Conservation (phyloP, 2,113 vertebrate genomes). For the Saguinus midas region DNA sequence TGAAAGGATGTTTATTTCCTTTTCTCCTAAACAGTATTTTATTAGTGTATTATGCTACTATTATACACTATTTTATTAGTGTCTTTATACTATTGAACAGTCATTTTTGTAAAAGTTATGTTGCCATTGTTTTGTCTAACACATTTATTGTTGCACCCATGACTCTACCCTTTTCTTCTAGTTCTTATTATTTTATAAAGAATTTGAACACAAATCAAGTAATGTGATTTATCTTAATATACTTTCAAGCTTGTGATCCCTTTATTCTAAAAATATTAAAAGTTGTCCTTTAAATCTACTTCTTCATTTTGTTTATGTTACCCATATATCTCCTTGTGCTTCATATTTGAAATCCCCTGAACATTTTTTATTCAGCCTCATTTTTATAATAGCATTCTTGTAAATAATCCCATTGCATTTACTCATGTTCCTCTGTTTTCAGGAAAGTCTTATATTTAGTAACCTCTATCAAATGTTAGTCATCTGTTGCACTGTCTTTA, state of each 20-base stretch:
- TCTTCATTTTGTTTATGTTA: background rate
- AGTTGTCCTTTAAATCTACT: background rate
- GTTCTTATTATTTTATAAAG: background rate
- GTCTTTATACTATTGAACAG: background rate
- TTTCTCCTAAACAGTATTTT: background rate
- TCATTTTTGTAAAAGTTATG: background rate
- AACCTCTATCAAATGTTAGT: background rate
- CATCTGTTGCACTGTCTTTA: background rate
- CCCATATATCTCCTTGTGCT: background rate
- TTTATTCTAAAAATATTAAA: background rate
- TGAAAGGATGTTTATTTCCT: background rate
- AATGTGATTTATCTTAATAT: background rate
- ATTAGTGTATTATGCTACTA: no score
- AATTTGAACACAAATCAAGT: background rate
- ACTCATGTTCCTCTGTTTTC: background rate
- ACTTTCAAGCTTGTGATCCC: background rate
- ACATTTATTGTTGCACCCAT: background rate
- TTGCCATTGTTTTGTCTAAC: background rate
- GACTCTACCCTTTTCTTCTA: background rate
- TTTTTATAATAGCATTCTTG: background rate
- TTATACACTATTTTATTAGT: background rate
- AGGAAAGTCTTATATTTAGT: background rate
- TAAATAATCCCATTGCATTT: background rate
- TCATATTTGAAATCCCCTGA: background rate
- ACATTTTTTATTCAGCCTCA: background rate